Conservation (phyloP, 1,140 invertebrate species). For the Pogonus chalceus region DNA sequence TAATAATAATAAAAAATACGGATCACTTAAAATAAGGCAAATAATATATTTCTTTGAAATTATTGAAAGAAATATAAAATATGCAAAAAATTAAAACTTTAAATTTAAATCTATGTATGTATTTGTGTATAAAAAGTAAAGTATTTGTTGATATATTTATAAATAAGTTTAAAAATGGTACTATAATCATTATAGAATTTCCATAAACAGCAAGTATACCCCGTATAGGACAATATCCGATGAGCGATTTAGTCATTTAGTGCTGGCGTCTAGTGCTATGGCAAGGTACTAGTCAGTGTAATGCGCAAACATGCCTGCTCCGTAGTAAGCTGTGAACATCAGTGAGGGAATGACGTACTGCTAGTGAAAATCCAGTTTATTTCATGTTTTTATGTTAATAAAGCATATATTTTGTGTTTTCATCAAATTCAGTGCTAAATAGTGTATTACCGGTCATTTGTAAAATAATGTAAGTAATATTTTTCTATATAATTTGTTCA, state of each 20-base stretch:
- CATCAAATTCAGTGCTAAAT: background rate
- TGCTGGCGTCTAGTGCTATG: background rate
- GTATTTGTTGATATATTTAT: too few relatives aligned
- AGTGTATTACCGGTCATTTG: background rate
- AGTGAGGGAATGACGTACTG: background rate
- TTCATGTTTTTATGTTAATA: constrained; percentile 6
- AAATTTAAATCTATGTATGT: too few relatives aligned
- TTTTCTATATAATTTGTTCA: background rate
- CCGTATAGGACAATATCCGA: too few relatives aligned
- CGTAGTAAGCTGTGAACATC: background rate
- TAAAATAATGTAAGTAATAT: background rate
- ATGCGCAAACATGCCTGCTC: background rate
- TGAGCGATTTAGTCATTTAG: background rate
- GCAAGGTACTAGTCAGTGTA: background rate
- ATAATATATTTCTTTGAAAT: too few relatives aligned
- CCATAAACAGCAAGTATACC: too few relatives aligned
- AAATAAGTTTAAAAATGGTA: too few relatives aligned
- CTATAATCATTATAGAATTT: too few relatives aligned
- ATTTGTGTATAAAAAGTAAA: too few relatives aligned
- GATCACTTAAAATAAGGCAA: too few relatives aligned
- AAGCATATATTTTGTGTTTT: background rate
- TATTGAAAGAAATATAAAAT: too few relatives aligned
- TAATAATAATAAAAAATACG: too few relatives aligned
- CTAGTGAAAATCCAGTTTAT: background rate
- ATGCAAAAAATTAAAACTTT: too few relatives aligned